Conservation (phyloP, 1,140 invertebrate genomes). For the Zophobas atratus region DNA sequence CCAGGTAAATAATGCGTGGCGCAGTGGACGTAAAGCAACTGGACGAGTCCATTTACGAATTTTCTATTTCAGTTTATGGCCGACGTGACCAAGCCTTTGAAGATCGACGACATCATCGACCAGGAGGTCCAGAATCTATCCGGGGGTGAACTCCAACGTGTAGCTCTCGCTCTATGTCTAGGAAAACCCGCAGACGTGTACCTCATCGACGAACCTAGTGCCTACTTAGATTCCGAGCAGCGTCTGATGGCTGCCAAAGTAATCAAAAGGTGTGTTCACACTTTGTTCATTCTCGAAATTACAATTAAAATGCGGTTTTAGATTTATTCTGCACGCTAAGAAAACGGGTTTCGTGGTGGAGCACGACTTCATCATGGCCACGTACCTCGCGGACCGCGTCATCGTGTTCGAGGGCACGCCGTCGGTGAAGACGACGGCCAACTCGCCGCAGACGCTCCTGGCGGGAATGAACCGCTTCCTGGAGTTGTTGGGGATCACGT, state of each 20-base stretch:
- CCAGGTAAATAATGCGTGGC: slow-evolving; percentile 71
- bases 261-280: slow-evolving; percentile 86
- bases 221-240: slow-evolving; percentile 99
- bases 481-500: slow-evolving; percentile 97
- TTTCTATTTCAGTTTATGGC: slow-evolving; percentile 86
- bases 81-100: slow-evolving; percentile 99
- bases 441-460: slow-evolving; percentile 93
- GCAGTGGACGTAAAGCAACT: too few relatives aligned
- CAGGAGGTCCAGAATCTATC: slow-evolving; percentile 99
- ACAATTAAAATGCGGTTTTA: slow-evolving; percentile 68
- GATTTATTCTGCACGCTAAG: slow-evolving; percentile 99
- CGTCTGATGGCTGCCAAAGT: slow-evolving; percentile 99
- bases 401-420: slow-evolving; percentile 98
- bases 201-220: slow-evolving; percentile 99
- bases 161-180: slow-evolving; percentile 95
- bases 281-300: not conserved
- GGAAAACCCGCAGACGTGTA: slow-evolving; percentile 99
- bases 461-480: slow-evolving; percentile 99
- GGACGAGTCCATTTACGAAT: too few relatives aligned
- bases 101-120: slow-evolving; percentile 98
- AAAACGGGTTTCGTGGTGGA: slow-evolving; percentile 99
- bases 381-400: slow-evolving; percentile 98
- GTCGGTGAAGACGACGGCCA: slow-evolving; percentile 90
- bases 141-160: slow-evolving; percentile 98
- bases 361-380: slow-evolving; percentile 99